Base-by-base conservation (phyloP, 2,797 vertebrate species). In the Anabas testudineus region DNA sequence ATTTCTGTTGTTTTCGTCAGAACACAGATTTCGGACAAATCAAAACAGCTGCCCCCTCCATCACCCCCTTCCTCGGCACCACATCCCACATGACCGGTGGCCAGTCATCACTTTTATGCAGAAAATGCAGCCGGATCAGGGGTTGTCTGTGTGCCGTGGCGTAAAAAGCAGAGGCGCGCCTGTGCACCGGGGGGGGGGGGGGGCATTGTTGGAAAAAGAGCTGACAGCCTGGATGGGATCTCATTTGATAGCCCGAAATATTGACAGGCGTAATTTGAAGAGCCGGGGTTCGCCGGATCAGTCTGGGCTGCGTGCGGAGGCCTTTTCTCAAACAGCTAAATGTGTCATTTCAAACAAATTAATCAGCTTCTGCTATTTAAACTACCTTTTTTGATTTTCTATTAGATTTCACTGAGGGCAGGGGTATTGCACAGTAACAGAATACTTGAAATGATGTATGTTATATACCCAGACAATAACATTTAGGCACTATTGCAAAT, bases 41-140 rank as follows among this genome's bases (percentile, higher is more conserved):
- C 89, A 91, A 93, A 92, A 91, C 81, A 89, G 85, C 73, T 76
- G 81, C 78, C 55, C 41, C 45, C 67, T 48, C 65, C 78, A 39
- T 72, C 59, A 42, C 61, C 16, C 56, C 16, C 48, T 22, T 15
- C 49, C 67, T 59, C 66, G 51, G 63, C 52, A 55, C 63, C 62
- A 1, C 74, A 54, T 45, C 66, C 76, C 76, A 82, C 86, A 83
- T 82, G 76, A 85, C 77, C 75, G 0, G 54, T 82, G 82, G 84
- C 85, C 57, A 90, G 90, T 93, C 92, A 93, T 92, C 92, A 92
- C 83, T 92, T 94, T 92, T 88, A 85, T 85, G 76, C 71, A 75
- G 74, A 87, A 88, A 86, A 84, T 55, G 70, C 63, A 79, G 62
- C 86, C 88, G 85, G 79, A 83, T 82, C 76, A 46, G 81, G 78